Percentiles rank a stretch among this genome's conserved stretches.
Evolutionary conservation across 2,797 vertebrate species (phyloP).

Genomic region (Halcyon smyrnensis): DNA sequence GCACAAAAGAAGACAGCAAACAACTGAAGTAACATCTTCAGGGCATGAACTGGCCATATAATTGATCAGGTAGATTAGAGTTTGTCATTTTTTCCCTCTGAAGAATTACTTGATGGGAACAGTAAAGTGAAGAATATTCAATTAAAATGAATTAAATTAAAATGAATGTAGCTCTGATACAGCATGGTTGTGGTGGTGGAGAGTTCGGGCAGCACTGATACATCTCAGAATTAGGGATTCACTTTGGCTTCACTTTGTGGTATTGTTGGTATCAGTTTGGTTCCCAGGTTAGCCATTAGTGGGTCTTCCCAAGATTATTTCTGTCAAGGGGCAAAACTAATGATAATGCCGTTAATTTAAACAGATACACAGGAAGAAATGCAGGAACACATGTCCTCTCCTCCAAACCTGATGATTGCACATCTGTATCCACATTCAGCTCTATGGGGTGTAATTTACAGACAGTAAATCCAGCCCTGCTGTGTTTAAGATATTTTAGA

Average conservation of each 20-base stretch:
- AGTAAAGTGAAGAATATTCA: background rate
- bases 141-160: background rate
- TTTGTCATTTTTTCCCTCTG: background rate
- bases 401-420: fast-evolving
- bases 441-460: background rate
- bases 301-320: background rate
- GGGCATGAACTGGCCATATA: background rate
- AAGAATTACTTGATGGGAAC: background rate
- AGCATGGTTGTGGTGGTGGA: fast-evolving
- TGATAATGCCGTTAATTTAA: background rate
- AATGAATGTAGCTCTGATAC: background rate
- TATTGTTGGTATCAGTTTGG: fast-evolving
- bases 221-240: background rate
- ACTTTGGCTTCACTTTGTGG: background rate
- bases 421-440: background rate
- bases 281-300: background rate
- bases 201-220: background rate
- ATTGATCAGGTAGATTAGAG: background rate
- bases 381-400: background rate
- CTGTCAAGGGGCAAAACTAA: background rate
- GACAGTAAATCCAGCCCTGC: background rate
- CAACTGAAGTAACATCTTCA: background rate
- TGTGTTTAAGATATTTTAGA: background rate
- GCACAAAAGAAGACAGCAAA: background rate
- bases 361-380: background rate